Evolutionary conservation across 2,888 invertebrate genomes (phyloP).

Genomic region (Cyrtodaria siliqua): DNA sequence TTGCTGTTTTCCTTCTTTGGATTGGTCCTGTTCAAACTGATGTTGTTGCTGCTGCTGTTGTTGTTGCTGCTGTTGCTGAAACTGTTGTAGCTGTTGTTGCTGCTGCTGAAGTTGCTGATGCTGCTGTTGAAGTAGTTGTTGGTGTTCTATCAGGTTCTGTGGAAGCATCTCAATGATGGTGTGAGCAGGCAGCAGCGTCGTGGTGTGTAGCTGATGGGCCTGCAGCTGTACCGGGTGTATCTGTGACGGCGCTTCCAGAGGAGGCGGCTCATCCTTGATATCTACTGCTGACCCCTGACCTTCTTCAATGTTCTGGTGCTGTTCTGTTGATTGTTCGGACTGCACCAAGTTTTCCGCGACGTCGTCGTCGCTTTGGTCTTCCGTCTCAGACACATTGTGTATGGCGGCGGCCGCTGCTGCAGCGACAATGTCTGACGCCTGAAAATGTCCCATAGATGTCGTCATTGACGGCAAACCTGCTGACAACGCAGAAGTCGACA

Average conservation of each 20-base stretch:
- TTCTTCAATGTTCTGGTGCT: not conserved
- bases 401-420: slow-evolving; percentile 47
- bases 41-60: slow-evolving; percentile 41
- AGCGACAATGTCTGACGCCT: slow-evolving; percentile 47
- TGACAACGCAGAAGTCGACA: slow-evolving; percentile 15
- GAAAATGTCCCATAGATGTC: slow-evolving; percentile 12
- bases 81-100: slow-evolving; percentile 45
- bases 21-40: slow-evolving; percentile 17
- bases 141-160: slow-evolving; percentile 55
- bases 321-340: not conserved
- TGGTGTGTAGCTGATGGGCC: slow-evolving; percentile 42
- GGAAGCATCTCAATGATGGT: slow-evolving; percentile 62
- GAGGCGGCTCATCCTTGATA: slow-evolving; percentile 50
- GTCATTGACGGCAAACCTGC: slow-evolving; percentile 27
- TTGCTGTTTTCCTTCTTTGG: slow-evolving; percentile 22
- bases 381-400: slow-evolving; percentile 17
- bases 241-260: slow-evolving; percentile 48
- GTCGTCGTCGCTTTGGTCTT: slow-evolving; percentile 30
- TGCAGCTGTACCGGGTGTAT: slow-evolving; percentile 50
- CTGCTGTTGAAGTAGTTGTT: slow-evolving; percentile 58
- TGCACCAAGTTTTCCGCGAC: slow-evolving; percentile 12
- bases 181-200: slow-evolving; percentile 36
- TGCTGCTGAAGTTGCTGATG: slow-evolving; percentile 56
- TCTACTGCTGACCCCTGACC: not conserved
- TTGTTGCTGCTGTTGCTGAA: slow-evolving; percentile 43